Evolutionary conservation across 2,888 invertebrate genomes (phyloP), one percentile per base, ranked within the genome.

Genomic region (Philereme transversata): DNA sequence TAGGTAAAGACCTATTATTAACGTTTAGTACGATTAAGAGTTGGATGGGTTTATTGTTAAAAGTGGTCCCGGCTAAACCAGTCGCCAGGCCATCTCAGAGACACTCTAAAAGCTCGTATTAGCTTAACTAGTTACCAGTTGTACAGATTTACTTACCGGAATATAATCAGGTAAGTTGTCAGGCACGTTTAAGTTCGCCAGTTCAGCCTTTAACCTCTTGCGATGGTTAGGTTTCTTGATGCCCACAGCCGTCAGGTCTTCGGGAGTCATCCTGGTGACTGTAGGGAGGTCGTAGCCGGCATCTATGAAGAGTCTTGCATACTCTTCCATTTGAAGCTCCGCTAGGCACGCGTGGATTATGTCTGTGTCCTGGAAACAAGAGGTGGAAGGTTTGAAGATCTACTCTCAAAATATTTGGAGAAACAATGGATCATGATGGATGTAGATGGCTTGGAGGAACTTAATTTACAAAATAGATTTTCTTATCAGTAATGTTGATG

Each of bases 261-360:
- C 99, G 0, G 99, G 99, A 9, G 99, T 99, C 98, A 99, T 99
- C 74, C 99, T 94, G n/a, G 99, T 97, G 79, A 99, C 98, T 2
- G 99, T 99, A 35, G 98, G 97, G 91, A 99, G 95, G 92, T 99
- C 99, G 86, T 99, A 99, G 43, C 99, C 99, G 9, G 99, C 98
- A 46, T 97, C 95, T 67, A 97, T 95, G 88, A 99, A 99, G 61
- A 98, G 94, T 51, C 97, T 95, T 70, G 97, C 97, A 91, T 99
- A 99, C 83, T 99, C 98, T 82, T 98, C 98, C 93, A 97, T 97
- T 80, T 97, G 97, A 46, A 99, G 94, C 81, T 98, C 98, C 62
- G 97, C 95, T 81, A 99, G 93, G 98, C 99, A 99, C 65, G 97
- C 97, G 87, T 96, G 97, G 77, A 99, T 95, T 70, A 99, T 96